These are phyloP conservation scores for Marmota flaviventris DNA, from an alignment of 2,113 vertebrate species.

Conservation along the genomic window DNA sequence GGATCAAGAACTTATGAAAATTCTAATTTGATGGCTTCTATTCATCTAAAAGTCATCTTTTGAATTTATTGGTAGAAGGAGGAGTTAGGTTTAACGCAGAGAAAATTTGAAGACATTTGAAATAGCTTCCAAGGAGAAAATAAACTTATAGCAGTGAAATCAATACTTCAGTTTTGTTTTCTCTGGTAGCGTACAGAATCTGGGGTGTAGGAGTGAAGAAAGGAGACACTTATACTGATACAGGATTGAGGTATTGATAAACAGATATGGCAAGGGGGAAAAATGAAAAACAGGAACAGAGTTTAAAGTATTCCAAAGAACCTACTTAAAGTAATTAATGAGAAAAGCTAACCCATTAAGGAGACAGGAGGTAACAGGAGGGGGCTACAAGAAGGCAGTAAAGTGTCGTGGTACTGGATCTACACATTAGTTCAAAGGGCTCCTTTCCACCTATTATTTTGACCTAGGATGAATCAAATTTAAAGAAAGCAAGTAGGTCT, in stretches of 20 bases:
- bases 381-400: not conserved
- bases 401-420: not conserved
- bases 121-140: not conserved
- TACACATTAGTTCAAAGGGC: not conserved
- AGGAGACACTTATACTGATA: not conserved
- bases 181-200: not conserved
- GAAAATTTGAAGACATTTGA: not conserved
- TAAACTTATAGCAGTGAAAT: not conserved
- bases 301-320: not conserved
- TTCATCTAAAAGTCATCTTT: not conserved
- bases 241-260: not conserved
- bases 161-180: not conserved
- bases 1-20: conserved; percentile 4
- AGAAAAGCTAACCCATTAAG: not conserved
- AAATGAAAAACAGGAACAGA: not conserved
- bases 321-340: not conserved
- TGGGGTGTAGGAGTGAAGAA: not conserved
- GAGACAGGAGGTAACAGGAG: not conserved
- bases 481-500: not conserved
- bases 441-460: not conserved
- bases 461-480: not conserved
- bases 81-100: not conserved
- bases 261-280: not conserved
- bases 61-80: not conserved
- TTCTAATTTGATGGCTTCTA: not conserved